Percentiles rank a stretch among this genome's conserved stretches.
phyloP scores from a whole-genome alignment of 2,797 vertebrate species.

The Chaetodon trifasciatus region DNA sequence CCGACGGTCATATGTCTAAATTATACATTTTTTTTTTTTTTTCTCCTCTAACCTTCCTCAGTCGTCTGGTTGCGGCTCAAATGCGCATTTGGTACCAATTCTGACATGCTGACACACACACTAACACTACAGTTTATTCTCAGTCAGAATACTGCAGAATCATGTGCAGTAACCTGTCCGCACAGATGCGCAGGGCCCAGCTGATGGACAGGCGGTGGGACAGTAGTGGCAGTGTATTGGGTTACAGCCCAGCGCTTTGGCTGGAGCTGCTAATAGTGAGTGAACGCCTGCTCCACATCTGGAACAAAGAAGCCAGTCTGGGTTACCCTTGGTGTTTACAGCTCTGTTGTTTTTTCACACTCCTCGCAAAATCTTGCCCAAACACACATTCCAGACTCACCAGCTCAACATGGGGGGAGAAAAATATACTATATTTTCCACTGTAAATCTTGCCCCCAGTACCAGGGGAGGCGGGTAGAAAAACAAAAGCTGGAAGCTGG shows the following conservation, averaged over 20 bases:
- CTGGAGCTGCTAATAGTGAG: conserved; percentile 48
- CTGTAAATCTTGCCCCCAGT: conserved; percentile 81
- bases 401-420: conserved; percentile 79
- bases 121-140: background rate
- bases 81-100: conserved; percentile 57
- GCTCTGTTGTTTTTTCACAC: conserved; percentile 86
- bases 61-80: conserved; percentile 30
- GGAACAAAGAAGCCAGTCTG: conserved; percentile 83
- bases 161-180: conserved; percentile 39
- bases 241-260: conserved; percentile 43
- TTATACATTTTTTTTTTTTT: conserved; percentile 28
- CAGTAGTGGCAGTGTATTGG: conserved; percentile 58
- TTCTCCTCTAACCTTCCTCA: background rate
- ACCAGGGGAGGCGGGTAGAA: conserved; percentile 49
- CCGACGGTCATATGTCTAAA: conserved; percentile 45
- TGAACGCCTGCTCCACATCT: conserved; percentile 77
- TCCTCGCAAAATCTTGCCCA: conserved; percentile 78
- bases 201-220: conserved; percentile 53
- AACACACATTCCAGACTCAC: conserved; percentile 84
- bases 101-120: conserved; percentile 2
- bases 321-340: conserved; percentile 82
- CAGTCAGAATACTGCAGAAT: conserved; percentile 5
- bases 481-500: conserved; percentile 70
- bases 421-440: conserved; percentile 82
- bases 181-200: conserved; percentile 24